Evolutionary conservation across 2,113 vertebrate species (phyloP).

Genomic region (Sminthopsis crassicaudata): DNA sequence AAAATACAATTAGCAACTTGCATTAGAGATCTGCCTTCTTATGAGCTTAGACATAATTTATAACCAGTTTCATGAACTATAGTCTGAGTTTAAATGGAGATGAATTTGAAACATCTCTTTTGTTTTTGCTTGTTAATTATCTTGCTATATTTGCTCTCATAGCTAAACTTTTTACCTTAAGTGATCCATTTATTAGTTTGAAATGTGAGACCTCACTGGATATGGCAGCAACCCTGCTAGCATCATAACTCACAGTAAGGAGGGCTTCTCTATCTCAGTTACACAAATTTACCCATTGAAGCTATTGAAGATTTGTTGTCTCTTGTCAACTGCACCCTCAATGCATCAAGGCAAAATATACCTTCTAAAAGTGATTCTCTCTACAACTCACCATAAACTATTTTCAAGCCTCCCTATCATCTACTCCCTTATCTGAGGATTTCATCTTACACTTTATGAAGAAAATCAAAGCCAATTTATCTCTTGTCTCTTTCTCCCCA

Average conservation of each 20-base stretch:
- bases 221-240: not conserved
- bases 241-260: not conserved
- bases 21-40: not conserved
- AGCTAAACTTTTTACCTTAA: not conserved
- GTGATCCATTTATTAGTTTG: not conserved
- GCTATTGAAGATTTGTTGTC: not conserved
- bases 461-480: too few species aligned
- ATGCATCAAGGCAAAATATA: not conserved
- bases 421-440: not conserved
- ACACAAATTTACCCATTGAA: not conserved
- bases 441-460: not conserved
- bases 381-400: not conserved
- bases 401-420: not conserved
- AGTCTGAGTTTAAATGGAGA: not conserved
- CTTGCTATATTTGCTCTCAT: not conserved
- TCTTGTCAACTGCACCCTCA: not conserved
- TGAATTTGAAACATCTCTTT: not conserved
- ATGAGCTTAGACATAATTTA: not conserved
- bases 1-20: not conserved
- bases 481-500: too few species aligned
- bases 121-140: not conserved
- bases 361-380: not conserved
- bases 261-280: not conserved
- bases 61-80: not conserved
- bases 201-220: not conserved